phyloP scores from a whole-genome alignment of 2,888 invertebrate genomes.

The Euclidia mi region DNA sequence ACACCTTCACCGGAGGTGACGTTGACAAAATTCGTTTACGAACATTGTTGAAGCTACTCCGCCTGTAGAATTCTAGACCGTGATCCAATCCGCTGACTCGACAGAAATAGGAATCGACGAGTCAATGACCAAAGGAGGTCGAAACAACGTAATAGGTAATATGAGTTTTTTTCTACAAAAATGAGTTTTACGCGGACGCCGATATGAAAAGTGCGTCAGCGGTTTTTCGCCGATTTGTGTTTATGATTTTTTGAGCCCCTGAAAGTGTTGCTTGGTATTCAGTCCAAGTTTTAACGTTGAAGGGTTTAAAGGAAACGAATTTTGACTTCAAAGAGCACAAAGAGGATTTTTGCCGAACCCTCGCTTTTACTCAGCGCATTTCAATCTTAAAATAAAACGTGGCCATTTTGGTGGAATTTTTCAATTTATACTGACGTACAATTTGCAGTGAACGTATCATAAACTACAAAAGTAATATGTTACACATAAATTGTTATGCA shows the following conservation, averaged over 20 bases:
- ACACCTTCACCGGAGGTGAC: constrained; percentile 29
- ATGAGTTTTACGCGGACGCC: constrained; percentile 36
- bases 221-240: constrained; percentile 31
- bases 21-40: constrained; percentile 27
- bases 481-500: constrained; percentile 3
- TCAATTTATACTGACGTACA: neutral
- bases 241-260: constrained; percentile 32
- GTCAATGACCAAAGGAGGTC: constrained; percentile 40
- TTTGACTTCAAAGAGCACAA: constrained; percentile 14
- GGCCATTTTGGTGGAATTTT: neutral
- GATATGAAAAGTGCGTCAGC: constrained; percentile 45
- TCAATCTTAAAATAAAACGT: neutral
- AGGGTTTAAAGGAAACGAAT: constrained; percentile 13
- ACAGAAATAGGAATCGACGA: constrained; percentile 40
- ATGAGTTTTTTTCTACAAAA: constrained; percentile 42
- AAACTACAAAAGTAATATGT: neutral
- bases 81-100: constrained; percentile 37
- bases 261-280: constrained; percentile 39
- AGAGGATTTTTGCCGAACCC: constrained; percentile 6
- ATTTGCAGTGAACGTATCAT: neutral
- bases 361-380: neutral
- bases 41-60: constrained; percentile 24
- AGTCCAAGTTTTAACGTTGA: constrained; percentile 18
- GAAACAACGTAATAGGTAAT: constrained; percentile 43
- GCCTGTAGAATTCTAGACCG: constrained; percentile 30